Conservation (phyloP, 2,113 vertebrate species). For the Syngnathus typhle region DNA sequence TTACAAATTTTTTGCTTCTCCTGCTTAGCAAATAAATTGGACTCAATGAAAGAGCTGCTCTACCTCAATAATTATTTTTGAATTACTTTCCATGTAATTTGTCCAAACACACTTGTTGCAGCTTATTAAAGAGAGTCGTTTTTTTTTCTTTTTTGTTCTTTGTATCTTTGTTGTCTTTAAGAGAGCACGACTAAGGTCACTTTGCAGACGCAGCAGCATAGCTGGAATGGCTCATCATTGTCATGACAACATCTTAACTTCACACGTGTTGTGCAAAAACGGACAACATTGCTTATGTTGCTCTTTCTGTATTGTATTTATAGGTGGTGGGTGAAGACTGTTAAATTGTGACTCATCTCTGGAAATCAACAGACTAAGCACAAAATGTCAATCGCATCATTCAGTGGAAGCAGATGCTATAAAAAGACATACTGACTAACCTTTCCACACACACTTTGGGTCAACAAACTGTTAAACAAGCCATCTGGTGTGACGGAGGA, state of each 20-base stretch:
- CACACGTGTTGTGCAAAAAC: not conserved
- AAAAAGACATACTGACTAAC: constrained; percentile 2
- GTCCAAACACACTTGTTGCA: not conserved
- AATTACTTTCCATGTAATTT: not conserved
- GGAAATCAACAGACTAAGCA: not conserved
- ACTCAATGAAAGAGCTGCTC: not conserved
- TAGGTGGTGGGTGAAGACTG: not conserved
- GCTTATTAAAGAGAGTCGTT: too few relatives aligned
- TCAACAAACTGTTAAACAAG: too few relatives aligned
- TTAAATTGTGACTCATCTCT: not conserved
- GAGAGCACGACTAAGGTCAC: constrained; percentile 10
- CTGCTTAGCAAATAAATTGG: not conserved
- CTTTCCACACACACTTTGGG: not conserved
- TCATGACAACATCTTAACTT: constrained; percentile 8
- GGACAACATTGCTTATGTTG: not conserved
- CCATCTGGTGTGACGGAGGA: too few relatives aligned
- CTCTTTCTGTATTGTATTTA: not conserved
- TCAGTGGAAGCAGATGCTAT: not conserved
- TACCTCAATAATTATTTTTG: not conserved
- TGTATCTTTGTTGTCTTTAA: not conserved
- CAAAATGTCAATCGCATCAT: not conserved
- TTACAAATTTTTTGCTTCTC: not conserved
- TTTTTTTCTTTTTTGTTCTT: too few relatives aligned
- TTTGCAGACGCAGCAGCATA: constrained; percentile 12
- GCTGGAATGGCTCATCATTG: constrained; percentile 13